Percentiles rank a stretch among this genome's conserved stretches.
These are phyloP conservation scores for Spermophilus dauricus DNA, from an alignment of 2,113 vertebrate genomes.

Conservation along the genomic window DNA sequence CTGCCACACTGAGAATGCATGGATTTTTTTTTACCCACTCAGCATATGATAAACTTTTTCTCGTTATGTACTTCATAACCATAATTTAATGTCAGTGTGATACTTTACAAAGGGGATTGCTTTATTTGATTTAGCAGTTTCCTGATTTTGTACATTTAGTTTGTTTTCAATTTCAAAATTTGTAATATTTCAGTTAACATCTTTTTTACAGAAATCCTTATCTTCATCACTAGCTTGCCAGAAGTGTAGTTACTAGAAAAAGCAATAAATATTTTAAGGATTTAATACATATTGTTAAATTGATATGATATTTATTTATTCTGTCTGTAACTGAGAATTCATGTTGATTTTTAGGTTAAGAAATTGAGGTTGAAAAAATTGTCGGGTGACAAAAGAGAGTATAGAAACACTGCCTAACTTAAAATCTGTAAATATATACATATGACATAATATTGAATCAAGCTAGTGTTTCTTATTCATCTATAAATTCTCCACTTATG, in stretches of 20 bases:
- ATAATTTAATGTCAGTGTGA: neutral
- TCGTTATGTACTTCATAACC: neutral
- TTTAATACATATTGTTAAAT: neutral
- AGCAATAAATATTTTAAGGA: neutral
- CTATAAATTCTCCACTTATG: neutral
- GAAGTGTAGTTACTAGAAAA: constrained; percentile 10
- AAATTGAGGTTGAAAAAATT: constrained; percentile 37
- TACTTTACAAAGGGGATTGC: neutral
- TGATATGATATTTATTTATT: constrained; percentile 8
- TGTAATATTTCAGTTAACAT: neutral
- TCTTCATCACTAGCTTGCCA: neutral
- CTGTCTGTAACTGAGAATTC: neutral
- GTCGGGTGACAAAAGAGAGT: neutral
- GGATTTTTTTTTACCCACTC: neutral
- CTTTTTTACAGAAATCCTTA: constrained; percentile 13
- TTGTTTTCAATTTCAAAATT: constrained; percentile 12
- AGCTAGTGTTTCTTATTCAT: neutral
- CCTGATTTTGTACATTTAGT: constrained; percentile 17
- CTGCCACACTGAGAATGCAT: neutral
- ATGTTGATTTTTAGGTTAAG: constrained; percentile 21
- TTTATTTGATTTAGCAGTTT: constrained; percentile 30
- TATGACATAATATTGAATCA: neutral
- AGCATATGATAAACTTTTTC: neutral
- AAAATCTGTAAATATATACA: neutral
- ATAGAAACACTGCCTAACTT: neutral